A percentile compares a stretch with the other conserved stretches of the same genome.
Evolutionary conservation across 2,888 invertebrate genomes (phyloP).

Genomic region (Drosophila affinis): DNA sequence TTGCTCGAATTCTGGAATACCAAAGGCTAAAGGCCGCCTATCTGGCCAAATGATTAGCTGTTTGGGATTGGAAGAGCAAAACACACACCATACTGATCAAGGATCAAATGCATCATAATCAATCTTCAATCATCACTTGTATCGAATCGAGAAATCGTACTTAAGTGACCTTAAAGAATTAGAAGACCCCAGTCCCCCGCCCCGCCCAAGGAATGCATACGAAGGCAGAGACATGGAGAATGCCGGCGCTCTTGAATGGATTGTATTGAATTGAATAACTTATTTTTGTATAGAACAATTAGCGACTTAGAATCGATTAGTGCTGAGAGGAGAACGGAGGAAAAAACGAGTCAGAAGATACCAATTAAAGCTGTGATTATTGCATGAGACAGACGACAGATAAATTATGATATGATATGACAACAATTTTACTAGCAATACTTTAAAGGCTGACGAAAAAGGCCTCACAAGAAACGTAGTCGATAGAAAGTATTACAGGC

Average conservation of each 20-base stretch:
- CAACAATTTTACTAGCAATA: slow-evolving; percentile 46
- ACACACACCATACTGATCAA: slow-evolving; percentile 1
- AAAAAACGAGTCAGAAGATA: slow-evolving; percentile 54
- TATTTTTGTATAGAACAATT: slow-evolving; percentile 34
- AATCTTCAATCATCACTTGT: slow-evolving; percentile 52
- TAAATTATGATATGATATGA: slow-evolving; percentile 9
- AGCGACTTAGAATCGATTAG: slow-evolving; percentile 31
- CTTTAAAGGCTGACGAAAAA: slow-evolving; percentile 23
- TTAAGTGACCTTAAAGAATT: slow-evolving; percentile 66
- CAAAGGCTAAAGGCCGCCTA: slow-evolving; percentile 68
- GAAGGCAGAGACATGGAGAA: not conserved
- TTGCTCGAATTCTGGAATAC: slow-evolving; percentile 81
- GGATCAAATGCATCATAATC: slow-evolving; percentile 19
- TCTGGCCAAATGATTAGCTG: slow-evolving; percentile 50
- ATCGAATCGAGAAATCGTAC: slow-evolving; percentile 57
- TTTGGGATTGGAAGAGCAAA: slow-evolving; percentile 12
- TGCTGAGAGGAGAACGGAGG: not conserved
- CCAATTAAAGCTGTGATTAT: slow-evolving; percentile 67
- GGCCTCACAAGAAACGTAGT: not conserved
- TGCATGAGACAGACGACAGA: slow-evolving; percentile 47
- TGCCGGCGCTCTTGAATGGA: not conserved
- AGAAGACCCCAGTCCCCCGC: not conserved
- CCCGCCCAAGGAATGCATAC: not conserved
- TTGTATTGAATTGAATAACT: slow-evolving; percentile 24
- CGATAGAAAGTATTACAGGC: slow-evolving; percentile 38